These are phyloP conservation scores for Polypedilum vanderplanki DNA, from an alignment of 1,140 invertebrate species.

Conservation along the genomic window DNA sequence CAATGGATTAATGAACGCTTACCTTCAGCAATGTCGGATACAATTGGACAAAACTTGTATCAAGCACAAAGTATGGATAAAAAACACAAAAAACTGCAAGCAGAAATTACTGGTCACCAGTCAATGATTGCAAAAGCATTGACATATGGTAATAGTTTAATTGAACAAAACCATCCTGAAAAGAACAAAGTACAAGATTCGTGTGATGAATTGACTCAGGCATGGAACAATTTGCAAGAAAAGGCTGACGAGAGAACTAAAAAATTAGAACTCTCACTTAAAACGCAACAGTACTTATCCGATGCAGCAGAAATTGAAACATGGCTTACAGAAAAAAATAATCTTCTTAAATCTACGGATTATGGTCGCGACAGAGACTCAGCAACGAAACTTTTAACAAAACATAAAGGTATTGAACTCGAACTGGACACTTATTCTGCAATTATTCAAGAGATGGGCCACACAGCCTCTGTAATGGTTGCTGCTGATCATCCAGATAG, in stretches of 20 bases:
- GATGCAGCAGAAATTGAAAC: conserved; percentile 88
- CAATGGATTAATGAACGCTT: conserved; percentile 93
- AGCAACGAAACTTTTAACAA: conserved; percentile 83
- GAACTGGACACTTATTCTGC: conserved; percentile 90
- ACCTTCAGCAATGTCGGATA: conserved; percentile 68
- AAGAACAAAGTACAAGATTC: conserved; percentile 62
- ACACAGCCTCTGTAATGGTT: conserved; percentile 73
- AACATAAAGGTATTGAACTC: conserved; percentile 85
- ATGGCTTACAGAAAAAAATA: conserved; percentile 84
- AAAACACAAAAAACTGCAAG: conserved; percentile 87
- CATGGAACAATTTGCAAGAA: conserved; percentile 63
- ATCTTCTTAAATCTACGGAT: conserved; percentile 71
- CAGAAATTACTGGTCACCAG: conserved; percentile 75
- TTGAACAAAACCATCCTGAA: conserved; percentile 69
- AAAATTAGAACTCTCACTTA: conserved; percentile 76
- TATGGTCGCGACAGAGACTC: conserved; percentile 82
- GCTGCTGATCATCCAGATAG: conserved; percentile 69
- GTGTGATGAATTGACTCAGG: conserved; percentile 54
- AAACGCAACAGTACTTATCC: conserved; percentile 82
- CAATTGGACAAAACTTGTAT: conserved; percentile 72
- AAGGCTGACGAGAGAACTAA: conserved; percentile 64
- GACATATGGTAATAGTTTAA: conserved; percentile 60
- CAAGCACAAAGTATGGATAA: conserved; percentile 88
- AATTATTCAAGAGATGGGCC: conserved; percentile 87
- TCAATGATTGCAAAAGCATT: conserved; percentile 75